These are phyloP conservation scores for Dendrolimus punctatus DNA, from an alignment of 1,140 invertebrate genomes.

Conservation along the genomic window DNA sequence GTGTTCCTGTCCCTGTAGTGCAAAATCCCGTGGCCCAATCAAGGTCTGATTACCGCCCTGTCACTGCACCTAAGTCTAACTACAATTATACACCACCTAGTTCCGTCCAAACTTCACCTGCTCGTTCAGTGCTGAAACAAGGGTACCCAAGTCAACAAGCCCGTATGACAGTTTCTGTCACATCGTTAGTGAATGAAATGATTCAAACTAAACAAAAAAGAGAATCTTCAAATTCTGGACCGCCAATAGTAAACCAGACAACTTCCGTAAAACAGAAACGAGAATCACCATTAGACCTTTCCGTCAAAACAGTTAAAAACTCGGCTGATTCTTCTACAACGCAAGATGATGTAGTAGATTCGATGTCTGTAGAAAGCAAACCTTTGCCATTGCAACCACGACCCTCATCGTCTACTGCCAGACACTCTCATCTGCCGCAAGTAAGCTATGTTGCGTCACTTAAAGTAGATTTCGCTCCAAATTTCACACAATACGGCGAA, in stretches of 20 bases:
- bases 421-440: conserved; percentile 26
- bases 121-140: conserved; percentile 41
- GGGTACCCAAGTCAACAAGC: conserved; percentile 56
- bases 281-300: conserved; percentile 87
- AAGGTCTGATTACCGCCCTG: conserved; percentile 42
- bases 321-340: conserved; percentile 89
- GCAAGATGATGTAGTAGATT: conserved; percentile 76
- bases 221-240: conserved; percentile 76
- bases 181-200: conserved; percentile 66
- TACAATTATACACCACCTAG: conserved; percentile 49
- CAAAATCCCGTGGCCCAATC: conserved; percentile 31
- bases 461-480: conserved; percentile 80
- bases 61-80: conserved; percentile 41
- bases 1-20: conserved; percentile 26
- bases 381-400: conserved; percentile 37
- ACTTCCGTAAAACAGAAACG: conserved; percentile 69
- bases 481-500: conserved; percentile 73
- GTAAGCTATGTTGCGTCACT: conserved; percentile 68
- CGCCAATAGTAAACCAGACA: conserved; percentile 4
- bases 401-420: conserved; percentile 30
- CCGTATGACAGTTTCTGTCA: conserved; percentile 66
- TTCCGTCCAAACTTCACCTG: conserved; percentile 49
- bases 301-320: conserved; percentile 88
- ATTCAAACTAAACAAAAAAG: conserved; percentile 68
- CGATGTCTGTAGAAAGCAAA: conserved; percentile 55